phyloP scores from a whole-genome alignment of 2,797 vertebrate genomes.

The Poecilia velifera region DNA sequence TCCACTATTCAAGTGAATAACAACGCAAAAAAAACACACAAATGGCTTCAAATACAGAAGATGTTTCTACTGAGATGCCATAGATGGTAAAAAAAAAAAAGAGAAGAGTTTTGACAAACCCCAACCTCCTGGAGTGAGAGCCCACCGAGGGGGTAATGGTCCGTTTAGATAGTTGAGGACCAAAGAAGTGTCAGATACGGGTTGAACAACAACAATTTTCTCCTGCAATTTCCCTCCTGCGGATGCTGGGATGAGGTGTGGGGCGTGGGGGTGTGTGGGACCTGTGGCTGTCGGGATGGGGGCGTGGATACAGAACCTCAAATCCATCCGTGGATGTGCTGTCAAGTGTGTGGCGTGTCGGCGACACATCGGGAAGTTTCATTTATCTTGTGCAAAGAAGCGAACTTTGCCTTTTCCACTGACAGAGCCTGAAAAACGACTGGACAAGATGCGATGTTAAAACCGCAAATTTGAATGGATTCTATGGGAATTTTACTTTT shows the following conservation, averaged over 20 bases:
- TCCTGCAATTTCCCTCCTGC: conserved; percentile 75
- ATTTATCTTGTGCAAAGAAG: conserved; percentile 11
- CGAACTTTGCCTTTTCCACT: conserved; percentile 29
- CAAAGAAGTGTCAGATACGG: conserved; percentile 58
- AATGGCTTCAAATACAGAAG: conserved; percentile 34
- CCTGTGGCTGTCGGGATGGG: conserved; percentile 52
- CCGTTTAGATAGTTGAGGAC: conserved; percentile 71
- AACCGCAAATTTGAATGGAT: neutral
- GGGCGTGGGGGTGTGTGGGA: conserved; percentile 50
- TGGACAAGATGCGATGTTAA: neutral
- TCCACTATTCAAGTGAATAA: conserved; percentile 26
- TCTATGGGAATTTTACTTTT: neutral
- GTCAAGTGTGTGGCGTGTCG: conserved; percentile 32
- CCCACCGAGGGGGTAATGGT: conserved; percentile 72
- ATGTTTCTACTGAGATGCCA: conserved; percentile 37
- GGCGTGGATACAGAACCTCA: conserved; percentile 38
- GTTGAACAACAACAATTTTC: conserved; percentile 77
- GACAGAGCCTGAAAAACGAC: neutral
- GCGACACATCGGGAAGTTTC: conserved; percentile 34
- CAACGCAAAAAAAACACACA: conserved; percentile 32
- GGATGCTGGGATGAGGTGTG: conserved; percentile 71
- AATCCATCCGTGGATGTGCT: conserved; percentile 34
- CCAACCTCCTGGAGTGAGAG: conserved; percentile 48
- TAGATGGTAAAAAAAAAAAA: conserved; percentile 39
- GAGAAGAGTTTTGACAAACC: conserved; percentile 51